A percentile compares a stretch with the other conserved stretches of the same genome.
Conservation (phyloP, 2,888 invertebrate genomes). For the Agelastica alni region DNA sequence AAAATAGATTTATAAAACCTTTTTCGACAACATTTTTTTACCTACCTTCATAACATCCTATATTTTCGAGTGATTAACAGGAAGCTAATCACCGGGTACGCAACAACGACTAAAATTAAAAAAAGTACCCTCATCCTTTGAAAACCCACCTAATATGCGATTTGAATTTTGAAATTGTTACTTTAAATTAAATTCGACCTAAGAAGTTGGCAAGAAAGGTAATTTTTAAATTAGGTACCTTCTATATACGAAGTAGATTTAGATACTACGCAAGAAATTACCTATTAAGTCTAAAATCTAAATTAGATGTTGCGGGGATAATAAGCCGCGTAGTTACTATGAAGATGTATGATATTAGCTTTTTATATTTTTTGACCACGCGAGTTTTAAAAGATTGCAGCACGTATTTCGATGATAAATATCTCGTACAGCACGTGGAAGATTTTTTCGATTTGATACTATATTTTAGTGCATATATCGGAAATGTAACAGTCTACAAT, state of each 20-base stretch:
- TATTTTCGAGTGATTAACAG: conserved; percentile 9
- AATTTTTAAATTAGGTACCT: conserved; percentile 25
- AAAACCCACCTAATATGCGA: conserved; percentile 8
- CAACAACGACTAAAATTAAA: conserved; percentile 11
- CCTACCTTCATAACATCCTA: too few relatives aligned
- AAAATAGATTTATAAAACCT: background rate
- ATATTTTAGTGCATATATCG: too few relatives aligned
- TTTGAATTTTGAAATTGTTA: conserved; percentile 20
- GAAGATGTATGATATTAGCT: conserved; percentile 15
- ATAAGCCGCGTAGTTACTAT: conserved; percentile 15
- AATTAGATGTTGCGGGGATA: conserved; percentile 25
- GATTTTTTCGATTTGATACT: too few relatives aligned
- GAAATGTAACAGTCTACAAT: too few relatives aligned
- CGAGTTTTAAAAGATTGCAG: conserved; percentile 4
- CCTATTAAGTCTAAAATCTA: conserved; percentile 21
- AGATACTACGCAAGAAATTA: conserved; percentile 16
- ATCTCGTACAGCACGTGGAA: too few relatives aligned
- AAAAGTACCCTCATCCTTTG: conserved; percentile 1
- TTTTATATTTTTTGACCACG: conserved; percentile 22
- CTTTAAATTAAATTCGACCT: conserved; percentile 17
- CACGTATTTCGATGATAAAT: background rate
- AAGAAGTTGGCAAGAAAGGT: conserved; percentile 6
- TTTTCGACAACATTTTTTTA: too few relatives aligned
- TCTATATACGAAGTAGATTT: background rate
- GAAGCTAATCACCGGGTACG: conserved; percentile 6